Conservation (phyloP, 2,888 invertebrate species). For the Melanostoma scalare region DNA sequence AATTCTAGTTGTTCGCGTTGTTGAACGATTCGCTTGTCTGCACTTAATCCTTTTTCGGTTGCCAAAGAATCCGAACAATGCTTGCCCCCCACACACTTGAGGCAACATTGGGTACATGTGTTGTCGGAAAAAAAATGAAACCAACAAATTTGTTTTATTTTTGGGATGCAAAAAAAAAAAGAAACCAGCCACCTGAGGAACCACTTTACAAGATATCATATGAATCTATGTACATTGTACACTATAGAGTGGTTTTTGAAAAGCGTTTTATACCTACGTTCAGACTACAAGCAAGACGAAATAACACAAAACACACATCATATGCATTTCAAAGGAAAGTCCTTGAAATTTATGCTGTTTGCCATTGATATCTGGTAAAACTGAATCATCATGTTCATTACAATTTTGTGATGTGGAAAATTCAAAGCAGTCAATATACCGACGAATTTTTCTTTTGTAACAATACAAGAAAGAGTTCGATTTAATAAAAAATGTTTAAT, state of each 20-base stretch:
- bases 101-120: constrained; percentile 4
- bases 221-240: background rate
- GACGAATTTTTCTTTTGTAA: no score
- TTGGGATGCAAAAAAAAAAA: background rate
- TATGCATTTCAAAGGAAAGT: background rate
- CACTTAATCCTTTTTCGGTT: constrained; percentile 52
- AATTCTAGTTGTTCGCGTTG: constrained; percentile 27
- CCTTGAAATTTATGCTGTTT: no score
- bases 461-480: no score
- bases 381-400: no score
- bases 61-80: constrained; percentile 59
- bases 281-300: no score
- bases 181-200: constrained; percentile 19
- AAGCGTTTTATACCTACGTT: background rate
- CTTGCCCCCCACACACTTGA: constrained; percentile 30
- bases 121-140: constrained; percentile 21
- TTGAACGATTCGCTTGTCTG: constrained; percentile 28
- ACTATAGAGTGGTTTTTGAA: constrained; percentile 14
- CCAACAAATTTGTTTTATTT: background rate
- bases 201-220: background rate
- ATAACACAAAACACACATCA: no score
- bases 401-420: no score
- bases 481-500: no score
- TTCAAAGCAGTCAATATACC: no score
- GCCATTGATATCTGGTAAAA: no score